Evolutionary conservation across 2,888 invertebrate species (phyloP).

Genomic region (Ctena decussata): DNA sequence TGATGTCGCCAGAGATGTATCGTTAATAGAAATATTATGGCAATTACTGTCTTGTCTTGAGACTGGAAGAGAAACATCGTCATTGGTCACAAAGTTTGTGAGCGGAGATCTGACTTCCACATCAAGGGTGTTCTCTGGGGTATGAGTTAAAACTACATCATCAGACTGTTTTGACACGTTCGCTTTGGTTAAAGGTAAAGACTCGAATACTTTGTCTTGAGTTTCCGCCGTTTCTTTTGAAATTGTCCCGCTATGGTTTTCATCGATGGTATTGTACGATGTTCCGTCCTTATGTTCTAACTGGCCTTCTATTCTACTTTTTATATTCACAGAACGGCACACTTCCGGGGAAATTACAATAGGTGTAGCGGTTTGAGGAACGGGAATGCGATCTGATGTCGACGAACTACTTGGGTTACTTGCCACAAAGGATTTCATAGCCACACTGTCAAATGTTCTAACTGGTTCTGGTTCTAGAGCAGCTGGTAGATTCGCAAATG

Average conservation of each 20-base stretch:
- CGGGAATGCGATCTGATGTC: neutral
- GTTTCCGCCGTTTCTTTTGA: neutral
- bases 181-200: slow-evolving; percentile 13
- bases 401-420: neutral
- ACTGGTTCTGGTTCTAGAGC: neutral
- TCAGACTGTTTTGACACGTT: slow-evolving; percentile 40
- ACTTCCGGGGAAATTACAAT: slow-evolving; percentile 41
- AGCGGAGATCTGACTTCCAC: neutral
- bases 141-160: slow-evolving; percentile 34
- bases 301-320: slow-evolving; percentile 24
- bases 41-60: neutral
- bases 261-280: neutral
- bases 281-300: neutral
- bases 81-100: neutral
- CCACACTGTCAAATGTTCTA: neutral
- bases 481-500: neutral
- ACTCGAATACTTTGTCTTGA: slow-evolving; percentile 24
- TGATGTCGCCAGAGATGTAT: neutral
- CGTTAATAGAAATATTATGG: neutral
- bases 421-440: neutral
- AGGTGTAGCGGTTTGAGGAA: slow-evolving; percentile 44
- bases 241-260: neutral
- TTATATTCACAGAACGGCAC: slow-evolving; percentile 33
- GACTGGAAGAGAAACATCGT: neutral
- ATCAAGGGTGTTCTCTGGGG: slow-evolving; percentile 13